These are phyloP conservation scores for Syngnathus floridae DNA, from an alignment of 2,113 vertebrate species.

Conservation along the genomic window DNA sequence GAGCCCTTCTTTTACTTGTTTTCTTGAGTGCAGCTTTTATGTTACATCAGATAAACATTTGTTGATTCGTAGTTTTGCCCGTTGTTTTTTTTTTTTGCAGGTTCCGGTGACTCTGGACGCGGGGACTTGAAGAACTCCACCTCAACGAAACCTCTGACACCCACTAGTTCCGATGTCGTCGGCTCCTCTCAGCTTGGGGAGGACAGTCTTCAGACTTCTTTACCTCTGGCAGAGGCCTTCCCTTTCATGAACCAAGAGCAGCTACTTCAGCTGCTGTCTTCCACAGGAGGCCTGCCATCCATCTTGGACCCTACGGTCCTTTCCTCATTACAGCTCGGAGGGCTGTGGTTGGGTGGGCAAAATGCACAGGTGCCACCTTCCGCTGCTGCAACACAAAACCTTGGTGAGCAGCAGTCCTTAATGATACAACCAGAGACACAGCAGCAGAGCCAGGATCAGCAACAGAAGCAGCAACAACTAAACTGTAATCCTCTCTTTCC, in stretches of 20 bases:
- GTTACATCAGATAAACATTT: too few species aligned
- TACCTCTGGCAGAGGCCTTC: conserved; percentile 75
- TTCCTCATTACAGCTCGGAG: conserved; percentile 73
- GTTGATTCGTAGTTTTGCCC: too few species aligned
- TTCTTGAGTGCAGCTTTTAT: too few species aligned
- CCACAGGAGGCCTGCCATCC: conserved; percentile 66
- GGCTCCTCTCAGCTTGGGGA: conserved; percentile 49
- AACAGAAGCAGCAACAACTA: conserved; percentile 55
- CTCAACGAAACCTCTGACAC: conserved; percentile 50
- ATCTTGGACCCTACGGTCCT: conserved; percentile 66
- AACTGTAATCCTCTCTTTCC: conserved; percentile 58
- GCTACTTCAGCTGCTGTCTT: conserved; percentile 77
- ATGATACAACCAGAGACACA: conserved; percentile 57
- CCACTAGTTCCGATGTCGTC: conserved; percentile 58
- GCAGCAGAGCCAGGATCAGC: conserved; percentile 62
- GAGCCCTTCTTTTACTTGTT: too few species aligned
- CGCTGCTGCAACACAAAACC: conserved; percentile 39
- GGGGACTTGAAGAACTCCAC: conserved; percentile 38
- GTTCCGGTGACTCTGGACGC: conserved; percentile 35
- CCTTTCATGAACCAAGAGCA: conserved; percentile 85
- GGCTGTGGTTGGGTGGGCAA: conserved; percentile 65
- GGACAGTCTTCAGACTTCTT: conserved; percentile 32
- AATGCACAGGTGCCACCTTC: conserved; percentile 45
- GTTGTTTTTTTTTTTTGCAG: conserved; percentile 21
- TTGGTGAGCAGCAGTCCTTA: conserved; percentile 60